A percentile compares a stretch with the other conserved stretches of the same genome.
These are phyloP conservation scores for Stigmatopora argus DNA, from an alignment of 2,113 vertebrate species.

Conservation along the genomic window DNA sequence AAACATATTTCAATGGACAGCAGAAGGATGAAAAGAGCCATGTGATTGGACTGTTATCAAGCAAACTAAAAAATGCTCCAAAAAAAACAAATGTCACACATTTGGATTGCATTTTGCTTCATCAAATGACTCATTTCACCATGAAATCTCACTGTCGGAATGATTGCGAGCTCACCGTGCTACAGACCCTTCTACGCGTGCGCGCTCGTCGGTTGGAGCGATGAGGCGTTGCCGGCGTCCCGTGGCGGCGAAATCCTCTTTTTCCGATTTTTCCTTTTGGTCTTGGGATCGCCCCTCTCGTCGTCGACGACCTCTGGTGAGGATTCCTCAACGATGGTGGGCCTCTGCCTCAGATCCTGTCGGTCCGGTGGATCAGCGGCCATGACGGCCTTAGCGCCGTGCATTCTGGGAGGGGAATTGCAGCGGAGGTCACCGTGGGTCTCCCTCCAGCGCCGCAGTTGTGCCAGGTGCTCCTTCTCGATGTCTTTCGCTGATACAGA, in stretches of 20 bases:
- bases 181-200: conserved; percentile 83
- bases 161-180: conserved; percentile 23
- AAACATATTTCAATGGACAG: too few relatives aligned
- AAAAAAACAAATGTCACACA: too few relatives aligned
- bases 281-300: conserved; percentile 4
- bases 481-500: conserved; percentile 84
- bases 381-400: conserved; percentile 90
- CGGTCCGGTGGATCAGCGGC: conserved; percentile 77
- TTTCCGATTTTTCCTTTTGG: conserved; percentile 11
- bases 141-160: not conserved
- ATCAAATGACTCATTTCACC: not conserved
- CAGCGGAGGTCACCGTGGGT: conserved; percentile 81
- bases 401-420: conserved; percentile 84
- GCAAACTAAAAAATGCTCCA: too few relatives aligned
- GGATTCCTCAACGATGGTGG: conserved; percentile 79
- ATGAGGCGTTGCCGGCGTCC: conserved; percentile 18
- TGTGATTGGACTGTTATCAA: too few relatives aligned
- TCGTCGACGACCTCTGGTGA: conserved; percentile 21
- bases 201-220: conserved; percentile 50
- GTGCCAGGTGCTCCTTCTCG: conserved; percentile 86
- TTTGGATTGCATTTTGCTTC: too few relatives aligned
- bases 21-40: too few relatives aligned
- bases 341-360: conserved; percentile 77
- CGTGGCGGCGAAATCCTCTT: not conserved
- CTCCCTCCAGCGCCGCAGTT: conserved; percentile 88